Evolutionary conservation across 1,140 invertebrate genomes (phyloP).

Genomic region (Anthonomus grandis): DNA sequence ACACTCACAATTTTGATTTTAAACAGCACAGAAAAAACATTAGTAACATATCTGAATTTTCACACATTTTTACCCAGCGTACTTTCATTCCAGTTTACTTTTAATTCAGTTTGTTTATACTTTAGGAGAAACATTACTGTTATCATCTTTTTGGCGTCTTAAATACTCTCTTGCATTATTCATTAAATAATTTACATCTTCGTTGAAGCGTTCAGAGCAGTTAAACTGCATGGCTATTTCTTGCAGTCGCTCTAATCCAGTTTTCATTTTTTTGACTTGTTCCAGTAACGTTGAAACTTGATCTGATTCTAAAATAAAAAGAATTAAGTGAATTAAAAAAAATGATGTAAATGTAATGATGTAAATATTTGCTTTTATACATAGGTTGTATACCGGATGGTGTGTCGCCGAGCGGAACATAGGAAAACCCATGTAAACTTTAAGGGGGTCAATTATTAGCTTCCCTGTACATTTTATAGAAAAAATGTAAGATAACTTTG

Average conservation of each 20-base stretch:
- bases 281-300: constrained; percentile 24
- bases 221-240: constrained; percentile 33
- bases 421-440: not conserved
- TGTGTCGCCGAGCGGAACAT: not conserved
- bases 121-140: constrained; percentile 6
- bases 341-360: not conserved
- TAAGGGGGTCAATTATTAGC: not conserved
- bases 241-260: constrained; percentile 31
- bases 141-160: not conserved
- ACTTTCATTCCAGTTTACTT: no score
- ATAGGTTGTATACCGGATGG: not conserved
- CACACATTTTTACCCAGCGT: no score
- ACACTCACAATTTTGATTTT: no score
- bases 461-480: not conserved
- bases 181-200: constrained; percentile 33
- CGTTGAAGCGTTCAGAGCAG: constrained; percentile 30
- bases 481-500: not conserved
- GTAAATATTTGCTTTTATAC: not conserved
- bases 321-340: not conserved
- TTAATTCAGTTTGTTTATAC: no score
- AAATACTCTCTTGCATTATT: constrained; percentile 23
- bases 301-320: constrained; percentile 24
- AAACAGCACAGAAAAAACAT: no score
- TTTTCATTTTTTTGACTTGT: constrained; percentile 37
- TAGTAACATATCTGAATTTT: no score